phyloP scores from a whole-genome alignment of 2,888 invertebrate species.

The Eupelmus urozonus region DNA sequence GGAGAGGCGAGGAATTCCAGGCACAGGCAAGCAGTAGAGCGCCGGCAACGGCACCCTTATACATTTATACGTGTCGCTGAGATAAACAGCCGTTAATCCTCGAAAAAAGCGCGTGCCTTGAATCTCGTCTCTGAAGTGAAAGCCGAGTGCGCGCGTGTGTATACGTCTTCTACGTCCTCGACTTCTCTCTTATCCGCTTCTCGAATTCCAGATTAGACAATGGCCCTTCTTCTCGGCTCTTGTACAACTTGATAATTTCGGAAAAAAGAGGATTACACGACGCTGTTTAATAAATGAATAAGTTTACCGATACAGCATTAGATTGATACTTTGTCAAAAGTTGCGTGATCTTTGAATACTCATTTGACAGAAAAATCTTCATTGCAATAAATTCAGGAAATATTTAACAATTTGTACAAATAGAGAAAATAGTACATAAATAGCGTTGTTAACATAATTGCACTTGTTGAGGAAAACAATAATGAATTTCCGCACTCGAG shows the following conservation, averaged over 20 bases:
- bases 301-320: no score
- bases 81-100: conserved; percentile 58
- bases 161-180: not conserved
- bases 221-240: not conserved
- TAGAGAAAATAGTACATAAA: no score
- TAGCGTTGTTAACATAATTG: no score
- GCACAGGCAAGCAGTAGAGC: not conserved
- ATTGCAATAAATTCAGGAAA: no score
- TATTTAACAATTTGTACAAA: no score
- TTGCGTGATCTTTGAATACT: no score
- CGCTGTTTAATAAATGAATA: conserved; percentile 7
- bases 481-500: no score
- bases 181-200: conserved; percentile 9
- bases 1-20: conserved; percentile 7
- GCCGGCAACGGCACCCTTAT: conserved; percentile 1
- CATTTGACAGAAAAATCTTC: no score
- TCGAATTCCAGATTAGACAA: conserved; percentile 36
- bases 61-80: conserved; percentile 48
- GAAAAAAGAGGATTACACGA: not conserved
- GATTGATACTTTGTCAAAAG: no score
- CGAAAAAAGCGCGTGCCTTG: conserved; percentile 52
- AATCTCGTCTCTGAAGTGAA: conserved; percentile 29
- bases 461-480: no score
- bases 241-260: conserved; percentile 7
- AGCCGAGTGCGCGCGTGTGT: conserved; percentile 2